Evolutionary conservation across 2,113 vertebrate species (phyloP), one percentile per base, ranked within the genome.

Genomic region (Oplegnathus fasciatus): DNA sequence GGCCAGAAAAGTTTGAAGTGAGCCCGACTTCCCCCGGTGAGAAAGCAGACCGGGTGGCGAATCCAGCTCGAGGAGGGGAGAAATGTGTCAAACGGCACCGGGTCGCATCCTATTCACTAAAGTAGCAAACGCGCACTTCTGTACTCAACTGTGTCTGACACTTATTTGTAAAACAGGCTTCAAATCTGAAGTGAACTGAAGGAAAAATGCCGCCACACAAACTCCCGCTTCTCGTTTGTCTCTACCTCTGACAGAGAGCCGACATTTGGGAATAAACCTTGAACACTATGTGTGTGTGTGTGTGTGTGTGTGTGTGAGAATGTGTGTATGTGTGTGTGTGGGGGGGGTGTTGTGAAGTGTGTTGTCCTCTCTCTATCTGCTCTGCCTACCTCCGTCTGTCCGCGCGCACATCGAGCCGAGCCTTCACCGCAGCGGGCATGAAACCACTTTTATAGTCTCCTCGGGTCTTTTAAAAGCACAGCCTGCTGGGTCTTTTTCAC

Each of bases 371-470:
- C 58, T 83, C 73, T 54, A 32, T 80, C 65, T 68, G 83, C 90
- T 88, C 87, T 71, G 65, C 76, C 90, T 80, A 62, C 87, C 90
- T 85, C 84, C 42, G 67, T 85, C 76, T 62, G 62, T 73, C 42
- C 88, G 82, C 20, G 93, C 86, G 88, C 89, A 68, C 40, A 81
- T 78, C 89, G 78, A 87, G 78, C 67, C 52, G 81, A 83, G 85
- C 46, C 84, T 76, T 60, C 8, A 57, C 86, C 85, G 85, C 92
- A 91, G 92, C 88, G 85, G 89, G 91, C 85, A 91, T 91, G 88
- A 88, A 87, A 90, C 77, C 86, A 58, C 85, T 93, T 94, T 95
- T 93, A 94, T 94, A 94, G 91, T 89, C 91, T 93, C 82, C 85
- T 74, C 74, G 55, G 90, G 82, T 91, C 86, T 88, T 90, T 92